Conservation (phyloP, 2,113 vertebrate genomes). For the western clawed frog (Xenopus tropicalis) region DNA sequence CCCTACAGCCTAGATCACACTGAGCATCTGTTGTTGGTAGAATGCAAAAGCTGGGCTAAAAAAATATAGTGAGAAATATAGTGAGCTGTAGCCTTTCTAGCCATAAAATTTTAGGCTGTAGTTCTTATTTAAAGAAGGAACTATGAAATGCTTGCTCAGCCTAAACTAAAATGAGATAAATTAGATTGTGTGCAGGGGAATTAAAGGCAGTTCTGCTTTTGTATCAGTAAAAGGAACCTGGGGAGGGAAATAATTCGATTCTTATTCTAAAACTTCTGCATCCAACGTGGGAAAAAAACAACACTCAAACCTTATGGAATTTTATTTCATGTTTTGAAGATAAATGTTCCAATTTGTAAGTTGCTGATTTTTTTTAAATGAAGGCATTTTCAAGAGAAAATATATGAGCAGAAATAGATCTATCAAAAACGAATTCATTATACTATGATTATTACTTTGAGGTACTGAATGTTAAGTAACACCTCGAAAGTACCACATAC, state of each 20-base stretch:
- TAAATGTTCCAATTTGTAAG: too few relatives aligned
- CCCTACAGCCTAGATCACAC: too few relatives aligned
- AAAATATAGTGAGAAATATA: too few relatives aligned
- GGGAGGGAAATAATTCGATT: neutral
- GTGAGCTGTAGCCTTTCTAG: too few relatives aligned
- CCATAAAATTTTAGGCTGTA: too few relatives aligned
- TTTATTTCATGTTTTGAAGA: too few relatives aligned
- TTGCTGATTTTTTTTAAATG: neutral
- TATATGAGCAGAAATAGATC: neutral
- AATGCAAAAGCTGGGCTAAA: too few relatives aligned
- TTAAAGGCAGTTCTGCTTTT: neutral
- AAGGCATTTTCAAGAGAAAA: neutral
- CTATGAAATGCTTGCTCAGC: neutral
- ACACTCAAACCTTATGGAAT: too few relatives aligned
- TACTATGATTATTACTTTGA: neutral
- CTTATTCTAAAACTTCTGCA: neutral
- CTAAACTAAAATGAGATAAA: neutral
- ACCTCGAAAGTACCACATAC: neutral
- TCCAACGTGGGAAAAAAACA: neutral
- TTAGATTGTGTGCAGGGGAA: neutral
- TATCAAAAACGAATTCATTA: neutral
- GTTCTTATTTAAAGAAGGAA: too few relatives aligned
- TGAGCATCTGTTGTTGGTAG: too few relatives aligned
- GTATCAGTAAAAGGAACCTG: neutral
- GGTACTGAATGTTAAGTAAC: conserved; percentile 26